Conservation (phyloP, 2,888 invertebrate species). For the Papilio gigon region DNA sequence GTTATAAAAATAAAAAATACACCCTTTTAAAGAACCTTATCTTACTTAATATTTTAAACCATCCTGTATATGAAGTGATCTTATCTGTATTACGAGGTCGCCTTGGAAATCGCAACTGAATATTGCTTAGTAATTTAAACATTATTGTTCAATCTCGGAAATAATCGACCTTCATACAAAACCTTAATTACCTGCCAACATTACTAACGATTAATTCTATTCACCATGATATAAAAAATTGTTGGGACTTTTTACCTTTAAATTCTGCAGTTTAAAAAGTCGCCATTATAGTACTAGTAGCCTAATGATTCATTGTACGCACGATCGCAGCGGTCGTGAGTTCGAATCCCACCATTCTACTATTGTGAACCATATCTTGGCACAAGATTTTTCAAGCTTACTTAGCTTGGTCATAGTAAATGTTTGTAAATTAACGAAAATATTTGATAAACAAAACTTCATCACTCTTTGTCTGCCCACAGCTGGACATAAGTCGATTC, state of each 20-base stretch:
- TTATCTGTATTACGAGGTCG: conserved; percentile 30
- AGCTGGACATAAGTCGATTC: too few species aligned
- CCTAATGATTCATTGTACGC: too few species aligned
- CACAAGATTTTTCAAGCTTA: too few species aligned
- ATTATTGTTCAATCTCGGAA: conserved; percentile 38
- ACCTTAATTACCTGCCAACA: conserved; percentile 37
- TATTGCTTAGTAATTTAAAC: conserved; percentile 41
- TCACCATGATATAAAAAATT: conserved; percentile 14
- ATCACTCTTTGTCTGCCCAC: too few species aligned
- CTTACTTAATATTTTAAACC: conserved; percentile 21
- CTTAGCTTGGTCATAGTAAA: too few species aligned
- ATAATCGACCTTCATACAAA: conserved; percentile 31
- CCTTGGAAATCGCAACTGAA: conserved; percentile 36
- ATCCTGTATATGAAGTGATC: conserved; percentile 16
- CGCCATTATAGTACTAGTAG: too few species aligned
- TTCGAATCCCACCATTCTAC: too few species aligned
- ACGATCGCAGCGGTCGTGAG: too few species aligned
- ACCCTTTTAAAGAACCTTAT: conserved; percentile 19
- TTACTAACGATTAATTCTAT: conserved; percentile 6
- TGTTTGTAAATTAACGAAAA: too few species aligned
- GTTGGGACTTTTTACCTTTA: conserved; percentile 17
- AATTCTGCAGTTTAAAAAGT: too few species aligned
- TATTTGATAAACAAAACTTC: too few species aligned
- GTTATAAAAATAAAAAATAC: background rate
- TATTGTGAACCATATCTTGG: too few species aligned